Percentiles rank a stretch among this genome's conserved stretches.
phyloP scores from a whole-genome alignment of 2,797 vertebrate genomes.

The Enteromius treurensis region DNA sequence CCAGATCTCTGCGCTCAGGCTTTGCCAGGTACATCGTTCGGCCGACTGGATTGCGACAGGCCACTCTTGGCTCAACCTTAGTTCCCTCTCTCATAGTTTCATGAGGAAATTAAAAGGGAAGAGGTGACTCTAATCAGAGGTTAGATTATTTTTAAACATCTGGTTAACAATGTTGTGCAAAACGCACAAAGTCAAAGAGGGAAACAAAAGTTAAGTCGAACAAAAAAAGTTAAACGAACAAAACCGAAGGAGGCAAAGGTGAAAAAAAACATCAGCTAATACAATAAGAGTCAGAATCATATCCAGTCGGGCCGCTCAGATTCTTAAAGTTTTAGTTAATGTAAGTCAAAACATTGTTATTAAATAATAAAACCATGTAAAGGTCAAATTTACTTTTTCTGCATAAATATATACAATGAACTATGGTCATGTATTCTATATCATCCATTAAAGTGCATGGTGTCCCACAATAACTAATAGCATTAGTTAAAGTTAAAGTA shows the following conservation, averaged over 20 bases:
- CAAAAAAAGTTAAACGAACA: not conserved
- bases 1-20: conserved; percentile 51
- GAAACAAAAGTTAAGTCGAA: conserved; percentile 50
- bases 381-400: too few relatives aligned
- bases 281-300: not conserved
- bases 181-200: conserved; percentile 55
- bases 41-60: conserved; percentile 59
- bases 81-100: conserved; percentile 80
- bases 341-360: too few relatives aligned
- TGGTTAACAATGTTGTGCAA: conserved; percentile 64
- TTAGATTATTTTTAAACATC: conserved; percentile 67
- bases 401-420: too few relatives aligned
- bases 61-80: conserved; percentile 63
- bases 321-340: too few relatives aligned
- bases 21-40: conserved; percentile 61
- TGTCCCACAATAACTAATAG: not conserved
- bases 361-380: too few relatives aligned
- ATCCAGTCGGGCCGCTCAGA: not conserved
- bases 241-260: not conserved
- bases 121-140: conserved; percentile 73
- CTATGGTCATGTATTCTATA: not conserved
- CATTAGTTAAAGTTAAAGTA: not conserved
- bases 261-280: not conserved
- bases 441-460: not conserved
- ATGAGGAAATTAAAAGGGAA: conserved; percentile 84